A percentile compares a stretch with the other conserved stretches of the same genome.
These are phyloP conservation scores for Tylochromis polylepis DNA, from an alignment of 2,113 vertebrate species.

Conservation along the genomic window DNA sequence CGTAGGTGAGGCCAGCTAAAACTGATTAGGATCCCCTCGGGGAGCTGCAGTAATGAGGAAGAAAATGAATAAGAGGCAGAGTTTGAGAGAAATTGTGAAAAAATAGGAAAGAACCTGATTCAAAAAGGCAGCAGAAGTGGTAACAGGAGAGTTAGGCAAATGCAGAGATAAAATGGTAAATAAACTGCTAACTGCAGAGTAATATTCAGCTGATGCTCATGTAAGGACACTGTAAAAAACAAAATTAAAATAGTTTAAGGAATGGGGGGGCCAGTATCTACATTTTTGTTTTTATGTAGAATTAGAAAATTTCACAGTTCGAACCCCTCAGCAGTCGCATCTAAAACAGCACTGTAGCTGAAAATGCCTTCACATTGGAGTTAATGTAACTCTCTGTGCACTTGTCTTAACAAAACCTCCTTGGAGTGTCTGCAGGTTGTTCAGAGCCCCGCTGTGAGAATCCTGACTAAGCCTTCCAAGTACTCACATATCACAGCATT, in stretches of 20 bases:
- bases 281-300: neutral
- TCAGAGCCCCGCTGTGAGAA: neutral
- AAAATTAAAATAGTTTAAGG: neutral
- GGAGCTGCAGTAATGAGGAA: slow-evolving; percentile 15
- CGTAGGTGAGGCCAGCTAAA: neutral
- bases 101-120: neutral
- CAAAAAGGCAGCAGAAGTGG: neutral
- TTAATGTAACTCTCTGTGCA: neutral
- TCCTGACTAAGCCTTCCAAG: neutral
- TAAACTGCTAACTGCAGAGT: neutral
- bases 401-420: neutral
- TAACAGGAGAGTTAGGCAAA: neutral
- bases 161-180: neutral
- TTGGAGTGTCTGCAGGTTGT: neutral
- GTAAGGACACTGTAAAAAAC: neutral
- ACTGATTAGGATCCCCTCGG: slow-evolving; percentile 16
- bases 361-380: neutral
- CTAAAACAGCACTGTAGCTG: neutral
- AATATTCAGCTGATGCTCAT: neutral
- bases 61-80: neutral
- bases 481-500: neutral
- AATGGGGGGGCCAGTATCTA: neutral
- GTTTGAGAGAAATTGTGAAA: neutral
- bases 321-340: neutral
- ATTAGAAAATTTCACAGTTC: neutral